phyloP scores from a whole-genome alignment of 2,113 vertebrate species.

The Trematomus loennbergii region DNA sequence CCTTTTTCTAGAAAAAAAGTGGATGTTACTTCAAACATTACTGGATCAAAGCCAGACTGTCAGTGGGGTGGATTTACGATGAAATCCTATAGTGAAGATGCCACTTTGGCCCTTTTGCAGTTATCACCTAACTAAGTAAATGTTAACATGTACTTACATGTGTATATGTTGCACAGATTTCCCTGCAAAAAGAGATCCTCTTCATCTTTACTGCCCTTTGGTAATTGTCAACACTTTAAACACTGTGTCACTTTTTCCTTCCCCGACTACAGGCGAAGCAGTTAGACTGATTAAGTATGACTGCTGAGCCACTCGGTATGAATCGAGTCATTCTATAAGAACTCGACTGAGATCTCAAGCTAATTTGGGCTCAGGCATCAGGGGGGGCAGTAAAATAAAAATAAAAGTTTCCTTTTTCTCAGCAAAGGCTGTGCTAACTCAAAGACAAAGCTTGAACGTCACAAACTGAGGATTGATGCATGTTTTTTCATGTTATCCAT shows the following conservation, averaged over 20 bases:
- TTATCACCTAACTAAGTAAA: not conserved
- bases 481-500: conserved; percentile 28
- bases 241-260: not conserved
- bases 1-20: not conserved
- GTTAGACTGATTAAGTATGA: conserved; percentile 21
- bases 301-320: conserved; percentile 24
- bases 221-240: conserved; percentile 23
- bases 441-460: conserved; percentile 25
- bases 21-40: not conserved
- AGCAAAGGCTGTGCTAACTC: conserved; percentile 32
- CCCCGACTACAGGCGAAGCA: conserved; percentile 7
- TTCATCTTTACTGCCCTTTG: not conserved
- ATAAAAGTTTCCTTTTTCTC: conserved; percentile 38
- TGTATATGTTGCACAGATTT: not conserved
- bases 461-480: conserved; percentile 24
- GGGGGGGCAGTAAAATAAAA: not conserved
- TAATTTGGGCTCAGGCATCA: conserved; percentile 51
- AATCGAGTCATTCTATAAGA: conserved; percentile 56
- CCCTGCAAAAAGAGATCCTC: not conserved
- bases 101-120: not conserved
- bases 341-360: conserved; percentile 6
- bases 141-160: not conserved
- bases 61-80: not conserved
- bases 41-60: not conserved
- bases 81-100: not conserved